Base-by-base conservation (phyloP, 35 echinoderm and acorn worm genomes). In the Hemicentrotus pulcherrimus region DNA sequence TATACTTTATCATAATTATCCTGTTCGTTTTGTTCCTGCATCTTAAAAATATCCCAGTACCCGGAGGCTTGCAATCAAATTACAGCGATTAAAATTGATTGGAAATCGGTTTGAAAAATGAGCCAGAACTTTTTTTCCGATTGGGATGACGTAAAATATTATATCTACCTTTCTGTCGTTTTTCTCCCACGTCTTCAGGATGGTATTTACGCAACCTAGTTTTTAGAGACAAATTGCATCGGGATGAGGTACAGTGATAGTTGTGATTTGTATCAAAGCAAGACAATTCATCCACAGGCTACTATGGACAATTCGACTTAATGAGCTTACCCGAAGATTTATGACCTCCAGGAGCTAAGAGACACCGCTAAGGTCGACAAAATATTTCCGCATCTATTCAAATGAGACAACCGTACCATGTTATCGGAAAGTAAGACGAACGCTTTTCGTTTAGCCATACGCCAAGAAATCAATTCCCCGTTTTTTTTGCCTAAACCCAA, bases 301-400 rank as follows among this genome's bases (percentile, higher is more conserved):
- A 78, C 65, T 3, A 78, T 78, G 65, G 3, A 78, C 19, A 78
- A 78, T 78, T 78, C 65, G 5, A 78, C 6, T 24, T 78, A 78
- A 78, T 78, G 65, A 78, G 24, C 65, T 78, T 78, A 28, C 24
- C 65, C 65, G 19, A 78, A 78, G 65, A 78, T 78, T 78, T 78
- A 78, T 78, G 28, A 78, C 65, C 65, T 18, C 24, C 7, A 78
- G 65, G 65, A 78, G 22, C 4, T 78, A 78, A 78, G 65, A 78
- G 19, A 78, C 65, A 22, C 65, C 28, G 19, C 65, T 78, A 78
- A 78, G n/a, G 65, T 78, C 22, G 65, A 78, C 65, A 78, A 78
- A 78, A 78, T 78, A 78, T 78, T 78, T 78, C 65, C 65, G 65
- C 65, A 78, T 78, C 22, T 78, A 78, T 78, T 78, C 65, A 78